Percentiles rank a stretch among this genome's conserved stretches.
Evolutionary conservation across 2,113 vertebrate genomes (phyloP).

Genomic region (Diadophis punctatus): DNA sequence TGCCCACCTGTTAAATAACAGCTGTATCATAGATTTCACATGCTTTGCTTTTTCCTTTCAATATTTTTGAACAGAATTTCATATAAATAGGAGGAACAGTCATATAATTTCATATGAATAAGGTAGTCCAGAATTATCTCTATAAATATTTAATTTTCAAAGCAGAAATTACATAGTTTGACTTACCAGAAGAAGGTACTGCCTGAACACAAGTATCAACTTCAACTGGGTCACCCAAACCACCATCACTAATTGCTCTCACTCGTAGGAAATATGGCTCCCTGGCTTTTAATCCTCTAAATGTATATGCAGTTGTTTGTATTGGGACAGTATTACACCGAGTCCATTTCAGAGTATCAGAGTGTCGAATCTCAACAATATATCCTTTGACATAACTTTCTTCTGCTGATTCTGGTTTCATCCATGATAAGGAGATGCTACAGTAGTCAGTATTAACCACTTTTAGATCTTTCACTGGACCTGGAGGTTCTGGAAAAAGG

Average conservation of each 20-base stretch:
- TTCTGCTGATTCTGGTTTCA: conserved; percentile 63
- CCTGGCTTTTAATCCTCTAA: conserved; percentile 78
- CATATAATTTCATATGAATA: not conserved
- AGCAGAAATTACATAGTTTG: not conserved
- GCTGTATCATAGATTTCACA: not conserved
- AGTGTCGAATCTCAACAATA: conserved; percentile 77
- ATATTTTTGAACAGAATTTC: not conserved
- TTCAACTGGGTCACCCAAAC: conserved; percentile 67
- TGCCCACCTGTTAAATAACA: not conserved
- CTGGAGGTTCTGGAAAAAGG: conserved; percentile 74
- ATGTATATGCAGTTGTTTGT: conserved; percentile 66
- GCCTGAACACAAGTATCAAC: conserved; percentile 71
- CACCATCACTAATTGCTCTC: conserved; percentile 72
- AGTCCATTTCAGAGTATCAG: conserved; percentile 73
- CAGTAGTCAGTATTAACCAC: conserved; percentile 78
- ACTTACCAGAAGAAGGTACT: conserved; percentile 74
- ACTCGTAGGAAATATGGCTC: conserved; percentile 79
- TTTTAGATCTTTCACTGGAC: conserved; percentile 77
- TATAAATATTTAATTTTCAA: not conserved
- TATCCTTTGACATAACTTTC: conserved; percentile 77
- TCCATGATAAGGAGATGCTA: conserved; percentile 82
- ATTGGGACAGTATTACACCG: conserved; percentile 74
- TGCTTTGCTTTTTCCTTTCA: not conserved
- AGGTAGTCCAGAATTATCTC: not conserved
- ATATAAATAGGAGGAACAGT: not conserved